Base-by-base conservation (phyloP, 2,113 vertebrate genomes). In the Sinocyclocheilus grahami region DNA sequence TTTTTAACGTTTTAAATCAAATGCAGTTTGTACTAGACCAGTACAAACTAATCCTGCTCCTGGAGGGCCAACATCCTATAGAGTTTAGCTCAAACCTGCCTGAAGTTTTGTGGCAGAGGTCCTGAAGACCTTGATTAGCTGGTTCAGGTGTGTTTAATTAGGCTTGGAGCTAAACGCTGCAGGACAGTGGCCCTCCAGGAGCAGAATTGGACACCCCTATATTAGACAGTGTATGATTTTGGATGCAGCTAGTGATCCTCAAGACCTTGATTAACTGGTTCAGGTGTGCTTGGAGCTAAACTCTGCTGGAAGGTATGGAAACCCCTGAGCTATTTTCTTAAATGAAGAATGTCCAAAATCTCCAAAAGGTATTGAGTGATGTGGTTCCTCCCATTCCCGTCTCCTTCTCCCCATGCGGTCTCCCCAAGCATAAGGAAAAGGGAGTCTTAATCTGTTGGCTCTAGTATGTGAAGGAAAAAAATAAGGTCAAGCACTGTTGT, bases 391-490 rank as follows among this genome's bases (percentile, higher is more conserved):
- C 13, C 13, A 46, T 48, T 24, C 4, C 2, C 2, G 10, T 48
- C 39, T 75, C 39, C 42, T 48, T 42, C 42, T 48, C 22, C 1
- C 18, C 37, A 42, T 39, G 18, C 37, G 11, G 37, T 72, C 18
- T 74, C 71, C 72, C 46, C 46, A 75, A 75, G 22, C 82, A 63
- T 76, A 48, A 27, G 62, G 62, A 37, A 79, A 37, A 33, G 14
- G 22, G 62, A 58, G 60, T 53, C 69, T 55, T 85, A 67, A 87
- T 76, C 53, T 24, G 24, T 85, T 76, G 24, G 78, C 60, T 82
- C 37, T 30, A 69, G 53, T 42, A 80, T 63, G 78, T 75, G 20
- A n/a, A 69, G 24, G 8, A n/a, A 24, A 46, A 78, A 24, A 53
- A 71, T 37, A 39, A 33, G 79, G 42, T 37, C 62, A 65, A 69